Base-by-base conservation (phyloP, 2,888 invertebrate species). In the Plebejus melissa region DNA sequence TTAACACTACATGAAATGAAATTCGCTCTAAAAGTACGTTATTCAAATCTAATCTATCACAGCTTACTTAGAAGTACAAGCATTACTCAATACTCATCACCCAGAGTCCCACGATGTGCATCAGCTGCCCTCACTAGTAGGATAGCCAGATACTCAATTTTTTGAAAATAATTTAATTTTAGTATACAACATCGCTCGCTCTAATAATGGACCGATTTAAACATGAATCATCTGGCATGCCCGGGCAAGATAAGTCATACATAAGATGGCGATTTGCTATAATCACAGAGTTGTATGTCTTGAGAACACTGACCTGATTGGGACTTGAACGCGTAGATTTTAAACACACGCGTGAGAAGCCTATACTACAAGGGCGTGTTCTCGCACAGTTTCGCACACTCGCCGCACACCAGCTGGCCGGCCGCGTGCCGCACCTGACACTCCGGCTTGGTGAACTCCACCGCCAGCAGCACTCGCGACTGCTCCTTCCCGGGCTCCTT, bases 11-110 rank as follows among this genome's bases (percentile, higher is more conserved):
- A 80, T 78, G 79, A 81, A 80, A 81, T 82, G 82, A 84, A 84
- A 84, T 84, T 82, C 82, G 76, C 85, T 86, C 86, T 85, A 85
- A 82, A 82, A 80, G 81, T 83, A 82, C 79, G 81, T 82, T 90
- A 90, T 90, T 87, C 89, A 86, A 88, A 88, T 88, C 86, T 89
- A 91, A 87, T 87, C 90, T 92, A 91, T 91, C 92, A 93, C 93
- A 93, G 91, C 89, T 91, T 84, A 91, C 88, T 88, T 85, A 86
- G 84, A 85, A 87, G 88, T 85, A 86, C 84, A 78, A 81, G 82
- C 84, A 78, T 80, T 46, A 76, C 81, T 72, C 74, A 60, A 72
- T 46, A 76, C 81, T 72, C 74, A 60, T 74, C 58, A 60, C 57
- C 74, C 41, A 54, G 65, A 54, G 77, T 65, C 57, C 57, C 75